Evolutionary conservation across 2,797 vertebrate species (phyloP).

Genomic region (Paguma larvata): DNA sequence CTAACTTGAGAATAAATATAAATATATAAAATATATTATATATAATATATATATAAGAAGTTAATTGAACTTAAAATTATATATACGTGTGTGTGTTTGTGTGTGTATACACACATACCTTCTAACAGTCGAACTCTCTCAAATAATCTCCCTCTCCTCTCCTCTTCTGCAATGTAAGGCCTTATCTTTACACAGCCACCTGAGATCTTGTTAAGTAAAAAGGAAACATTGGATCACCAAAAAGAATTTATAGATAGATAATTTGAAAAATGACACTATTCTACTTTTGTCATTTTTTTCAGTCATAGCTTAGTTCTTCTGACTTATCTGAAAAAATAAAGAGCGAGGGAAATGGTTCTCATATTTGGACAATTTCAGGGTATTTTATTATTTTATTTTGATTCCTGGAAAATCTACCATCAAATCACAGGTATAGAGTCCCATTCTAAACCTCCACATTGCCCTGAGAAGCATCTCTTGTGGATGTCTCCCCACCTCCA

Average conservation of each 20-base stretch:
- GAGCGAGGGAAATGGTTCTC: background rate
- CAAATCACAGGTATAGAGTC: background rate
- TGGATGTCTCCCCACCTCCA: background rate
- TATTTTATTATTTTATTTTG: slow-evolving; percentile 5
- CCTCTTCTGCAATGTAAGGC: background rate
- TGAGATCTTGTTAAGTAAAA: background rate
- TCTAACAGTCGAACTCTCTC: background rate
- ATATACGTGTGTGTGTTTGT: no score
- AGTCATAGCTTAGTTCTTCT: background rate
- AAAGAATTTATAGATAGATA: background rate
- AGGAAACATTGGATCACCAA: background rate
- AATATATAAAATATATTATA: no score
- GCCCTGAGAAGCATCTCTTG: background rate
- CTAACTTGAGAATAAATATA: no score
- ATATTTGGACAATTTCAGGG: slow-evolving; percentile 4
- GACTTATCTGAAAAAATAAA: background rate
- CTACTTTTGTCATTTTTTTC: background rate
- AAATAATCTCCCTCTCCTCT: background rate
- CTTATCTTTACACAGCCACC: background rate
- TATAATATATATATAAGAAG: no score
- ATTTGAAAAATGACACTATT: background rate
- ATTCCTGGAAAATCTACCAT: background rate
- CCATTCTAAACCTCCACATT: background rate
- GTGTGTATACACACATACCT: background rate
- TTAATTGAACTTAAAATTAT: no score